phyloP scores from a whole-genome alignment of 2,113 vertebrate species.

The Delphinus delphis region DNA sequence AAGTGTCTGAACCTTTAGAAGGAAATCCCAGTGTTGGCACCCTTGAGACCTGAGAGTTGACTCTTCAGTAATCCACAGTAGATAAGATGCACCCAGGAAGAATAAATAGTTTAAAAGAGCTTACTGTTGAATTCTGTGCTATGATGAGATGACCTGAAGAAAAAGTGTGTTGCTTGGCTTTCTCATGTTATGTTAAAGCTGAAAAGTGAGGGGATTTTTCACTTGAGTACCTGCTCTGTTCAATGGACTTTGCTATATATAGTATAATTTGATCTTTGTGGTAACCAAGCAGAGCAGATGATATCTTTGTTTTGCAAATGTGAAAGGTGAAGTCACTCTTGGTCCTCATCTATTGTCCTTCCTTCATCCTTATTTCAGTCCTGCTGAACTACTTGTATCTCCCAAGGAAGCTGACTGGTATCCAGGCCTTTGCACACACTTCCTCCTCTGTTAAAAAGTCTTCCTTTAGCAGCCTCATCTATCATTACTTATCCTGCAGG shows the following conservation, averaged over 20 bases:
- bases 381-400: neutral
- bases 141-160: neutral
- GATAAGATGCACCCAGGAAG: neutral
- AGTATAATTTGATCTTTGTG: neutral
- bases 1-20: slow-evolving; percentile 17
- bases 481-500: neutral
- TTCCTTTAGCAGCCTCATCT: neutral
- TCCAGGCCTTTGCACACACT: neutral
- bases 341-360: neutral
- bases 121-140: neutral
- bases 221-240: neutral
- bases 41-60: neutral
- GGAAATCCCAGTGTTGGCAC: neutral
- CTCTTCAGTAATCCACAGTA: neutral
- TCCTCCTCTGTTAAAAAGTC: neutral
- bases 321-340: neutral
- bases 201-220: neutral
- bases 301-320: neutral
- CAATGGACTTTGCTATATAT: neutral
- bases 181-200: neutral
- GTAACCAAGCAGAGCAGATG: neutral
- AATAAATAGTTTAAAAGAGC: neutral
- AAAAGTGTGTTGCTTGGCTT: neutral
- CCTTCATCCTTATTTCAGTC: neutral
- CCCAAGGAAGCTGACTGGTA: neutral